Conservation (phyloP, 2,797 vertebrate genomes). For the Tenualosa ilisha region DNA sequence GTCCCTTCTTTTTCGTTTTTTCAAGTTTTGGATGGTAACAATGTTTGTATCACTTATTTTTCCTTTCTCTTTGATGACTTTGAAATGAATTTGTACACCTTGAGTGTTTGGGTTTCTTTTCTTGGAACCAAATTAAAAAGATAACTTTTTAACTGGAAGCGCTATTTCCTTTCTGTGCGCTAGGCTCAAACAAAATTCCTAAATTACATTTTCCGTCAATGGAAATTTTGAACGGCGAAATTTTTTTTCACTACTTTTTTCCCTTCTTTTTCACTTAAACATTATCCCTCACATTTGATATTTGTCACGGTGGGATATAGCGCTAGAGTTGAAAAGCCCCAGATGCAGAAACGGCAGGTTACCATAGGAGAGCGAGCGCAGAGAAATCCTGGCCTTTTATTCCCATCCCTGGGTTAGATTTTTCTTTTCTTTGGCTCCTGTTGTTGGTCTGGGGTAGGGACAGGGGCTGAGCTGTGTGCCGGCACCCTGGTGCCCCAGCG, state of each 20-base stretch:
- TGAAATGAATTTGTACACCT: background rate
- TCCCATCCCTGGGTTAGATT: conserved; percentile 73
- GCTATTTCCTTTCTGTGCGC: background rate
- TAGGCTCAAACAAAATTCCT: background rate
- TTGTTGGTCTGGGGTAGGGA: conserved; percentile 31
- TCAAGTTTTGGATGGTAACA: background rate
- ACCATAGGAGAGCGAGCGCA: conserved; percentile 75
- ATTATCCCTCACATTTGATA: conserved; percentile 26
- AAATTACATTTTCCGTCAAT: background rate
- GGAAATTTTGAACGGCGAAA: background rate
- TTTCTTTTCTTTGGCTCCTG: conserved; percentile 62
- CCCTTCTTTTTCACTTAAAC: conserved; percentile 21
- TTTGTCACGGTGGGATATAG: conserved; percentile 52
- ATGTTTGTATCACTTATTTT: background rate
- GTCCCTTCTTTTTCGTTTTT: conserved; percentile 49
- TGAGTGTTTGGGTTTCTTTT: background rate
- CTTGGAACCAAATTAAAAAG: background rate
- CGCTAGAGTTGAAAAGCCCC: conserved; percentile 72
- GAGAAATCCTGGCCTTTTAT: conserved; percentile 77
- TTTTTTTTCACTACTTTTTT: background rate
- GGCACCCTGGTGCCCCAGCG: conserved; percentile 47
- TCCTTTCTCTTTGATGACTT: background rate
- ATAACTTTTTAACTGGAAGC: background rate
- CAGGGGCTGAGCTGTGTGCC: conserved; percentile 37
- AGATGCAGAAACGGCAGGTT: conserved; percentile 83